Conservation (phyloP, 2,113 vertebrate genomes). For the Myrmophylax atrothorax region DNA sequence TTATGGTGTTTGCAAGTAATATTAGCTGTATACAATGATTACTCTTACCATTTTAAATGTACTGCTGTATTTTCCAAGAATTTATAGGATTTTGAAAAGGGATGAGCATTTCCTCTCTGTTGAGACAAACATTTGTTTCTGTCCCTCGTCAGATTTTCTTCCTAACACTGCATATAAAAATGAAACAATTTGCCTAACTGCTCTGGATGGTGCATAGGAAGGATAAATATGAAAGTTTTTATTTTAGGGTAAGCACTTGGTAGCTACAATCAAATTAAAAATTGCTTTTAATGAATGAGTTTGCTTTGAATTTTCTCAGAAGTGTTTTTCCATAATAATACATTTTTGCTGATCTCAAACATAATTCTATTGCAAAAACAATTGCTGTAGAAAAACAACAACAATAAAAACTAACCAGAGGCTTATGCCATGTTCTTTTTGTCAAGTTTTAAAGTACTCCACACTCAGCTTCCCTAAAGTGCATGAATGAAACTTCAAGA, state of each 20-base stretch:
- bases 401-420: neutral
- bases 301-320: neutral
- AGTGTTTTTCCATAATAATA: neutral
- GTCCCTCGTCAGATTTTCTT: neutral
- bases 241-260: neutral
- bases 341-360: neutral
- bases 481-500: constrained; percentile 13
- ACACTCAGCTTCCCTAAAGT: neutral
- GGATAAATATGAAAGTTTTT: neutral
- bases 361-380: neutral
- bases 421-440: neutral
- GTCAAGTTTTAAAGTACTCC: neutral
- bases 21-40: neutral
- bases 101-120: neutral
- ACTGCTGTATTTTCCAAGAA: neutral
- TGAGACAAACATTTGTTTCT: neutral
- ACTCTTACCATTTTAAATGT: neutral
- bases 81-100: neutral
- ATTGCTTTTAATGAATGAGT: neutral
- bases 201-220: neutral
- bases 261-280: neutral
- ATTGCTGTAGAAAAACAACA: neutral
- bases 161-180: neutral
- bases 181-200: neutral
- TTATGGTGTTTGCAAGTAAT: neutral